Conservation (phyloP, 2,888 invertebrate genomes). For the Noctua pronuba region DNA sequence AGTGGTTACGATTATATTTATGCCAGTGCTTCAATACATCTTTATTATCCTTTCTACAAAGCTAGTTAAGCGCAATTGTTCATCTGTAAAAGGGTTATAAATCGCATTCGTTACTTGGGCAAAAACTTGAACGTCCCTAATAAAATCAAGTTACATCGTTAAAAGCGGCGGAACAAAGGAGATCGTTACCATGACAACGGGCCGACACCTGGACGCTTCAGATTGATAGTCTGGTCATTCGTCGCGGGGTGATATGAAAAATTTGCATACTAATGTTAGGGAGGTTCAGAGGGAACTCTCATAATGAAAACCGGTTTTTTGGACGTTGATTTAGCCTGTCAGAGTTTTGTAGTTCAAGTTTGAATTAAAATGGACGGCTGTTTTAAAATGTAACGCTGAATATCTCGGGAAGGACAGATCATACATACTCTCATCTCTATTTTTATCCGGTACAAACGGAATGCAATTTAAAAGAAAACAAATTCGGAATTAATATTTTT, state of each 20-base stretch:
- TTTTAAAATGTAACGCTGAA: conserved; percentile 4
- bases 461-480: conserved; percentile 22
- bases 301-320: conserved; percentile 75
- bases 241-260: conserved; percentile 78
- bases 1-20: conserved; percentile 47
- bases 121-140: conserved; percentile 62
- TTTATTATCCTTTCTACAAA: conserved; percentile 27
- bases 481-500: conserved; percentile 10
- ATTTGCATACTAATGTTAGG: conserved; percentile 84
- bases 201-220: conserved; percentile 79
- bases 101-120: conserved; percentile 59
- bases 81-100: conserved; percentile 63
- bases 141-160: conserved; percentile 65
- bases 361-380: not conserved
- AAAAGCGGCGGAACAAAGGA: conserved; percentile 69
- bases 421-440: not conserved
- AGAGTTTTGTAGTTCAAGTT: conserved; percentile 2
- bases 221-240: conserved; percentile 77
- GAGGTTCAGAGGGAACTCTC: conserved; percentile 72
- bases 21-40: conserved; percentile 15
- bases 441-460: not conserved
- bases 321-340: conserved; percentile 40
- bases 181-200: conserved; percentile 77
- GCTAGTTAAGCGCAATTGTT: conserved; percentile 60
- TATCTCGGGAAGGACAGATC: not conserved